Conservation (phyloP, 2,888 invertebrate genomes). For the Yponomeuta cagnagella region DNA sequence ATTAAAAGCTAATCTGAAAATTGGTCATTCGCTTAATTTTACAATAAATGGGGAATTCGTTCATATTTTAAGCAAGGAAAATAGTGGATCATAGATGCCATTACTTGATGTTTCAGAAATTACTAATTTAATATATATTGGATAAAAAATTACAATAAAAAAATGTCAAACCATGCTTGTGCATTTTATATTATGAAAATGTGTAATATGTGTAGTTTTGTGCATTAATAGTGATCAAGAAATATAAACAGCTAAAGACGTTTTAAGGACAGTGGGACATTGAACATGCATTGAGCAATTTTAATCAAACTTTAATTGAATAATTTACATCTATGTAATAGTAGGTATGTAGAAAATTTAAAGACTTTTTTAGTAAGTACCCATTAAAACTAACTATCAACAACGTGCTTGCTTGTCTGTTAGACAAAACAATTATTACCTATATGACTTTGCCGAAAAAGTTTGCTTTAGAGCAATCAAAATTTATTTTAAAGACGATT, state of each 20-base stretch:
- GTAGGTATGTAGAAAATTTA: not conserved
- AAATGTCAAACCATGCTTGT: not conserved
- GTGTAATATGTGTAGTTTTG: not conserved
- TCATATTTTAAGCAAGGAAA: not conserved
- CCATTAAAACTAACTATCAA: not conserved
- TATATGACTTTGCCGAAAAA: not conserved
- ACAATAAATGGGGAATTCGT: not conserved
- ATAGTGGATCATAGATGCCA: not conserved
- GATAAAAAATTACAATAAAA: not conserved
- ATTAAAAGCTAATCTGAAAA: constrained; percentile 29
- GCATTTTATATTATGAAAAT: not conserved
- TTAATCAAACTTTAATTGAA: constrained; percentile 18
- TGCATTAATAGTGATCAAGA: not conserved
- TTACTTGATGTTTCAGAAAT: not conserved
- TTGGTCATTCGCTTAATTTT: constrained; percentile 44
- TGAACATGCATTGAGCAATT: constrained; percentile 46
- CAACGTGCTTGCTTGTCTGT: not conserved
- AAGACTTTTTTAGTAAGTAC: not conserved
- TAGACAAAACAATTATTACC: not conserved
- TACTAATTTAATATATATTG: not conserved
- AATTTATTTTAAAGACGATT: not conserved
- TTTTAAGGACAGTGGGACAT: not conserved
- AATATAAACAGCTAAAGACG: not conserved
- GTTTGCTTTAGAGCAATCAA: not conserved
- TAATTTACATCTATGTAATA: not conserved